Base-by-base conservation (phyloP, 2,888 invertebrate genomes). In the Epistrophe eligans region DNA sequence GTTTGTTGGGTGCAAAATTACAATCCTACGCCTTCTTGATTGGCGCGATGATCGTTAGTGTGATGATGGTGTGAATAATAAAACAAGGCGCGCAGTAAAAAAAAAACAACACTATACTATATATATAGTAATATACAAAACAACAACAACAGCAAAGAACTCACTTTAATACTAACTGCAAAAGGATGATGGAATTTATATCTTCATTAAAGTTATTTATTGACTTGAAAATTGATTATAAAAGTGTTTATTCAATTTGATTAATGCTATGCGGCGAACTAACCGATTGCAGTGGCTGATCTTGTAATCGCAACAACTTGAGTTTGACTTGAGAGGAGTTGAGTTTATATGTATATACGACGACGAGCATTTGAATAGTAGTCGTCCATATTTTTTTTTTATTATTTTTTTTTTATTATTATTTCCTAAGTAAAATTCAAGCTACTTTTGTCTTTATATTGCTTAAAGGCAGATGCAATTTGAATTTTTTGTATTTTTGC, bases 181-280 rank as follows among this genome's bases (percentile, higher is more conserved):
- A 82, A 79, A 67, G 67, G 67, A 67, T 67, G 77, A 88, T 79
- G 79, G 85, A 88, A 88, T 91, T 91, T 91, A 91, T 91, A 91
- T 91, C 91, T 91, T 91, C 91, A 91, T 91, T 91, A 91, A 91
- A 91, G 91, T 91, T 92, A 91, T 92, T 91, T 91, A 92, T 91
- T 91, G 91, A 91, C 91, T 91, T 91, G 91, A 91, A 91, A 92
- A 91, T 91, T 91, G 91, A 91, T 91, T 91, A 91, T 91, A 88
- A 89, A 87, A 87, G 87, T 87, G 87, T 87, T 87, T 83, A 88
- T 87, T 83, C 87, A 87, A 87, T 88, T 88, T 88, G 88, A 88
- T 87, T 88, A 88, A 88, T 88, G 88, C 84, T 66, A 67, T 87
- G 48, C 70, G 66, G 82, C 60, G 35, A 66, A 60, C 84, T 73